Evolutionary conservation across 2,888 invertebrate species (phyloP), one percentile per base, ranked within the genome.

Genomic region (Parnassius orleans): DNA sequence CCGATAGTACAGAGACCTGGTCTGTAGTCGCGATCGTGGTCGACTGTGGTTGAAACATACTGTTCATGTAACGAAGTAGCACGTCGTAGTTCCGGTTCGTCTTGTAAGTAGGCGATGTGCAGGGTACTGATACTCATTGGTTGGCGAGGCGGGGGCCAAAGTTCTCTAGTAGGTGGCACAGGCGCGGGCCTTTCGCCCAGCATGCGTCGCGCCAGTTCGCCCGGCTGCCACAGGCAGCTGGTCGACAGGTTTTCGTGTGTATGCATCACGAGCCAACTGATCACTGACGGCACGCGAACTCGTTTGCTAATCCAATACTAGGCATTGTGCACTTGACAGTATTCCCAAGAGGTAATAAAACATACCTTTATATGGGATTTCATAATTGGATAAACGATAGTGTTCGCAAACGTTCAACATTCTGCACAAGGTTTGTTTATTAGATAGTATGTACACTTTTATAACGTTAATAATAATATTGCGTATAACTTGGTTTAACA

Each of bases 201-300:
- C 85, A 91, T 84, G 41, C 91, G 83, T 15, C 90, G 82, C 43
- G 90, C 89, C 63, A 90, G 80, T 73, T 91, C 91, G 46, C 87
- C 86, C n/a, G 90, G 90, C 70, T 91, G 91, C 91, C 91, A 91
- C 66, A 91, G 76, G 73, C 87, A 89, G 78, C 90, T 90, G 65
- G 87, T 86, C 57, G 89, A 88, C 71, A 91, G 75, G 77, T 87
- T 86, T 12, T 87, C 88, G 86, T 89, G 90, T 77, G 88, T 79
- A 76, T 88, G 86, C 91, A 91, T 91, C 81, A 79, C 86, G 81
- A 72, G 71, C 69, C 80, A 71, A 72, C 73, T 78, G 79, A 76
- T 74, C 72, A 86, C 87, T 86, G 79, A 81, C 81, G 74, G 72
- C 71, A 72, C 75, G 76, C 78, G 75, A 79, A 75, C 75, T 75